These are phyloP conservation scores for Drosophila auraria DNA, from an alignment of 1,140 invertebrate species.

Conservation along the genomic window DNA sequence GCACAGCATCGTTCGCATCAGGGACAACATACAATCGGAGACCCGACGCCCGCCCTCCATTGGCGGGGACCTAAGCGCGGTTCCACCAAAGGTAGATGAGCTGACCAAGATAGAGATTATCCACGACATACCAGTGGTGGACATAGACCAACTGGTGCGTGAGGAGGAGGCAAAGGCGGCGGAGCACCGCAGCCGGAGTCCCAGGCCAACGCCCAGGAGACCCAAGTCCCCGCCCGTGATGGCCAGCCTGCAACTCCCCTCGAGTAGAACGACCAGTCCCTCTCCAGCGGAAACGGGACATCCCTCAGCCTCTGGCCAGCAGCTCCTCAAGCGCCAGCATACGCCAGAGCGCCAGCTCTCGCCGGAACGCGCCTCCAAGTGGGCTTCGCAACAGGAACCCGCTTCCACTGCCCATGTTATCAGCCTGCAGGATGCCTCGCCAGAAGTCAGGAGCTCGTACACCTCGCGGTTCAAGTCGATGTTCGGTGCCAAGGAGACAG, in stretches of 20 bases:
- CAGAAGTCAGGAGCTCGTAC: conserved; percentile 70
- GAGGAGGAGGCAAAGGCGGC: conserved; percentile 64
- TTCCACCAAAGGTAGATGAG: conserved; percentile 63
- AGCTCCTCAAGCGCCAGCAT: conserved; percentile 71
- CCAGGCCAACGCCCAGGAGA: conserved; percentile 60
- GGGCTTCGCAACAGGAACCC: conserved; percentile 28
- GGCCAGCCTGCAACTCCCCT: conserved; percentile 60
- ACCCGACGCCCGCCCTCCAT: conserved; percentile 67
- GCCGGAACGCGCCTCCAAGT: conserved; percentile 54
- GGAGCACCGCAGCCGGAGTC: conserved; percentile 71
- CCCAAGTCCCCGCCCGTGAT: conserved; percentile 63
- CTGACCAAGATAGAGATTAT: conserved; percentile 71
- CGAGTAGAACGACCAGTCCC: conserved; percentile 55
- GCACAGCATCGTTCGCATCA: conserved; percentile 69
- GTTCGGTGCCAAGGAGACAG: conserved; percentile 60
- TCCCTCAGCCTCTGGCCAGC: conserved; percentile 13
- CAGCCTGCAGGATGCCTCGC: conserved; percentile 44
- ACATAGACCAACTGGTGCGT: conserved; percentile 65
- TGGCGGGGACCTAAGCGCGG: conserved; percentile 50
- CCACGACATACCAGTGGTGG: conserved; percentile 60
- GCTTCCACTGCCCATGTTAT: conserved; percentile 28
- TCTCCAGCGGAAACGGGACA: conserved; percentile 7
- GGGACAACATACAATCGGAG: conserved; percentile 74
- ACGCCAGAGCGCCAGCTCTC: conserved; percentile 68
- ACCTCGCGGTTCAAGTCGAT: conserved; percentile 75